phyloP scores from a whole-genome alignment of 1,140 invertebrate species.

The Scaptomyza montana region DNA sequence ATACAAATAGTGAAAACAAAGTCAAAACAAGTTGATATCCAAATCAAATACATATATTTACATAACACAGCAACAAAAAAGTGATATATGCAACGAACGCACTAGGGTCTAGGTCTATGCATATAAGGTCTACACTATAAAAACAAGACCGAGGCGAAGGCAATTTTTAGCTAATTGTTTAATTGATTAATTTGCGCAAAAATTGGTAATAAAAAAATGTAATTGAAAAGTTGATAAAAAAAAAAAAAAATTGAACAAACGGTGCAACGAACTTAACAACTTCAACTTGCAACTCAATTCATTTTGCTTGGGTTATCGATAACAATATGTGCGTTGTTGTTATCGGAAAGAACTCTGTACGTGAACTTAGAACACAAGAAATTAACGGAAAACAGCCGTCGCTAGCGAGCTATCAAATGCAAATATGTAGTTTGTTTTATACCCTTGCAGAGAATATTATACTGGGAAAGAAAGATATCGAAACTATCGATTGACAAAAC shows the following conservation, averaged over 20 bases:
- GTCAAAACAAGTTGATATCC: slow-evolving; percentile 2
- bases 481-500: too few relatives aligned
- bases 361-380: slow-evolving; percentile 11
- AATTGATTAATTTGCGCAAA: slow-evolving; percentile 35
- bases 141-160: slow-evolving; percentile 16
- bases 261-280: slow-evolving; percentile 28
- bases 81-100: slow-evolving; percentile 7
- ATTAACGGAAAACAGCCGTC: slow-evolving; percentile 11
- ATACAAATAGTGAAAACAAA: not conserved
- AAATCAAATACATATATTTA: slow-evolving; percentile 14
- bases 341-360: slow-evolving; percentile 7
- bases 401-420: slow-evolving; percentile 1
- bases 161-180: slow-evolving; percentile 6
- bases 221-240: not conserved
- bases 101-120: slow-evolving; percentile 19
- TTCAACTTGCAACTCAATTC: slow-evolving; percentile 20
- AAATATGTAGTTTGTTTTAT: not conserved
- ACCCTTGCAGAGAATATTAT: not conserved
- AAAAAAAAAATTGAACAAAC: slow-evolving; percentile 6
- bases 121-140: slow-evolving; percentile 12
- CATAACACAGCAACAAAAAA: slow-evolving; percentile 2
- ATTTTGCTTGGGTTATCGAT: slow-evolving; percentile 28
- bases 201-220: slow-evolving; percentile 3
- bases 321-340: not conserved
- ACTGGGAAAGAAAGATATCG: too few relatives aligned